Evolutionary conservation across 2,888 invertebrate genomes (phyloP).

Genomic region (Cyaniris semiargus): DNA sequence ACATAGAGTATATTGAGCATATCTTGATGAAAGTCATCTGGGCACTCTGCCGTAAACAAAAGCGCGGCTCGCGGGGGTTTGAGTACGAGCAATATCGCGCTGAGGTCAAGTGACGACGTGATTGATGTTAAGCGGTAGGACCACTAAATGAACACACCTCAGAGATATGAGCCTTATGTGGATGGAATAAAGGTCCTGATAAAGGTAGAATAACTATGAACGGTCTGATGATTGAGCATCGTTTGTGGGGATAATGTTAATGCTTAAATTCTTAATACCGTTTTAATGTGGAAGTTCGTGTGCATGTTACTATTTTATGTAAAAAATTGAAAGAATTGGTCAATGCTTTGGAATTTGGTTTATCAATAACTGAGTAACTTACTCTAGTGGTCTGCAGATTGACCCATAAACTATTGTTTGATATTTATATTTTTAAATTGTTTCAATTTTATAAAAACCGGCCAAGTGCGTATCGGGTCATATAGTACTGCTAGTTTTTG

Average conservation of each 20-base stretch:
- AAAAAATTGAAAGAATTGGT: too few species aligned
- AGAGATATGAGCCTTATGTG: neutral
- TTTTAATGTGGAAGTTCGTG: neutral
- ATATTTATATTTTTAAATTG: too few species aligned
- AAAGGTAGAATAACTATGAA: neutral
- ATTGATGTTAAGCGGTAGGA: slow-evolving; percentile 26
- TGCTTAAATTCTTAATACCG: neutral
- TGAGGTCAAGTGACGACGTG: slow-evolving; percentile 33
- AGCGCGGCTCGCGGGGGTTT: slow-evolving; percentile 28
- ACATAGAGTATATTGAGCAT: neutral
- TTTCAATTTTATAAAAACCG: too few species aligned
- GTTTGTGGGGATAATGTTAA: neutral
- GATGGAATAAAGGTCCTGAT: neutral
- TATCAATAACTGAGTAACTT: too few species aligned
- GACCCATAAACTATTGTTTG: too few species aligned
- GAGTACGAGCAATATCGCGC: slow-evolving; percentile 31
- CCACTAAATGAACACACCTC: slow-evolving; percentile 13
- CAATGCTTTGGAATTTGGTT: too few species aligned
- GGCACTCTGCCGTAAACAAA: slow-evolving; percentile 32
- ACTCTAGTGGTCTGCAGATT: too few species aligned
- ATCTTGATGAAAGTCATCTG: slow-evolving; percentile 9
- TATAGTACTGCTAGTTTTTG: too few species aligned
- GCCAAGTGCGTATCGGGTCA: too few species aligned
- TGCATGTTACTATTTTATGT: too few species aligned
- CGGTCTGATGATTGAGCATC: neutral